Evolutionary conservation across 1,140 invertebrate genomes (phyloP).

Genomic region (Oreohelix idahoensis): DNA sequence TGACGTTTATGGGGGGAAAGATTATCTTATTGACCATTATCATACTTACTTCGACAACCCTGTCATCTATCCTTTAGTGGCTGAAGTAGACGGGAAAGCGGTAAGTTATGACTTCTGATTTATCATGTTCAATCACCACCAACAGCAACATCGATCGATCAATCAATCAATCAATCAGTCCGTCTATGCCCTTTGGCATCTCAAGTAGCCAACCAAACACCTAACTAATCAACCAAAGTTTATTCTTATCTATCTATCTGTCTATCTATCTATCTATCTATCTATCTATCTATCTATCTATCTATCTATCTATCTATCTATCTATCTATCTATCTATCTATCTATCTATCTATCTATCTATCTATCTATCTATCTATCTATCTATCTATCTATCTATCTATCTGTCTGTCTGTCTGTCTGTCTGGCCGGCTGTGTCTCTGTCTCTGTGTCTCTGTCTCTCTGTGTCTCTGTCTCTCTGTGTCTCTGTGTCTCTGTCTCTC

Average conservation of each 20-base stretch:
- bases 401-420: too few relatives aligned
- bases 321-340: too few relatives aligned
- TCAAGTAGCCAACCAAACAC: too few relatives aligned
- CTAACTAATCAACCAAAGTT: too few relatives aligned
- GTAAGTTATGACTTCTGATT: neutral
- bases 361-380: slow-evolving; percentile 19
- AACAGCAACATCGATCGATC: too few relatives aligned
- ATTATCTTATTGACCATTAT: neutral
- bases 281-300: too few relatives aligned
- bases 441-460: neutral
- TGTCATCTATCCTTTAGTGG: slow-evolving; percentile 10
- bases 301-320: too few relatives aligned
- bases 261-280: too few relatives aligned
- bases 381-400: too few relatives aligned
- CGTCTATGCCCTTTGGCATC: neutral
- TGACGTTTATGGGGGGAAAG: slow-evolving; percentile 14
- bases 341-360: slow-evolving; percentile 15
- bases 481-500: neutral
- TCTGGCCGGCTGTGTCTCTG: neutral
- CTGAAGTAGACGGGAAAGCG: neutral
- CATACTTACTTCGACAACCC: slow-evolving; percentile 8
- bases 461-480: neutral
- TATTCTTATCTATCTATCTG: too few relatives aligned
- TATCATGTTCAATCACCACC: too few relatives aligned
- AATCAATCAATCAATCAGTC: too few relatives aligned